Evolutionary conservation across 2,113 vertebrate genomes (phyloP).

Genomic region (Pandion haliaetus): DNA sequence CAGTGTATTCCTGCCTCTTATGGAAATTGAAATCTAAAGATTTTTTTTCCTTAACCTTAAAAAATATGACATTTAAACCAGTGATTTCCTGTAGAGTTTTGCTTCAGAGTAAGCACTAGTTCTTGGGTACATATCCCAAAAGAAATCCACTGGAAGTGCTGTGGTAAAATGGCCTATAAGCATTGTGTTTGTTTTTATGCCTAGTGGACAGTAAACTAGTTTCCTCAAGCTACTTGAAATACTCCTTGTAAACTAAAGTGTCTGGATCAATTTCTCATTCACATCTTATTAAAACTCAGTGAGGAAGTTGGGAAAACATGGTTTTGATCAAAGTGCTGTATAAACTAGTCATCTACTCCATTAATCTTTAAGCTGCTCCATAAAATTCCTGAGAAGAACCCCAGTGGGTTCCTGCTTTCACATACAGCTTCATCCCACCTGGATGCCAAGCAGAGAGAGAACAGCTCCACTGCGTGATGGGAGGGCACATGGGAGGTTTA

Average conservation of each 20-base stretch:
- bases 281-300: neutral
- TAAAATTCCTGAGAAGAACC: neutral
- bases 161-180: neutral
- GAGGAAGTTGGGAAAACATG: neutral
- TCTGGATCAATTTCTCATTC: neutral
- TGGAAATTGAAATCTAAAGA: neutral
- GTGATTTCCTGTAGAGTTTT: neutral
- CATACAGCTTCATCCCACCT: neutral
- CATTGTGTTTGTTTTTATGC: neutral
- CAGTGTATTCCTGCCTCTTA: neutral
- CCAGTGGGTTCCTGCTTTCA: neutral
- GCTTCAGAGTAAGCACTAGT: neutral
- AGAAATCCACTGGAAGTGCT: neutral
- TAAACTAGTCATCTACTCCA: neutral
- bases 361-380: neutral
- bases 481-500: rapidly evolving
- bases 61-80: neutral
- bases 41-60: neutral
- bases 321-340: neutral
- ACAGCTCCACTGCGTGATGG: neutral
- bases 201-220: constrained; percentile 8
- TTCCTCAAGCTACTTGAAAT: constrained; percentile 8
- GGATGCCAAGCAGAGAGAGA: neutral
- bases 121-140: neutral
- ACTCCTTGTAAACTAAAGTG: constrained; percentile 8